Conservation (phyloP, 2,113 vertebrate species). For the Poicephalus gulielmi region DNA sequence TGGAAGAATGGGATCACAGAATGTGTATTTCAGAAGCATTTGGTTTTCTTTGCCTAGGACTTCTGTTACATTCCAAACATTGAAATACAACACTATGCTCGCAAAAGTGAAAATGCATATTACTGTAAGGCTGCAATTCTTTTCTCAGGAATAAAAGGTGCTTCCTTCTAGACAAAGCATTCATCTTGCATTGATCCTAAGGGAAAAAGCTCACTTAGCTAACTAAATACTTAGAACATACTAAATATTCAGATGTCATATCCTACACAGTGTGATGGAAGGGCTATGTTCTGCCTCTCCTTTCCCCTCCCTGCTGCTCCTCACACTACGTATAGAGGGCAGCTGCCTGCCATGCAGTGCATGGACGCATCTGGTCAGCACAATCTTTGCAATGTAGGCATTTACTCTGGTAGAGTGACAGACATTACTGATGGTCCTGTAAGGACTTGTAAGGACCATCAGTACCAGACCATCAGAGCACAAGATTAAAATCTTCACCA, state of each 20-base stretch:
- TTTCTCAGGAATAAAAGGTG: neutral
- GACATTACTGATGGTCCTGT: neutral
- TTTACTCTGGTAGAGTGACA: neutral
- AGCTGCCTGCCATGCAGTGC: neutral
- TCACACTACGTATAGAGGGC: neutral
- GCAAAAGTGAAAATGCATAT: neutral
- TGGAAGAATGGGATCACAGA: neutral
- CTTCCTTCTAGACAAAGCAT: neutral
- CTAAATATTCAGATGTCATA: too few relatives aligned
- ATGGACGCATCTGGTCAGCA: neutral
- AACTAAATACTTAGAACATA: neutral
- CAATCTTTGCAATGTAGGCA: neutral
- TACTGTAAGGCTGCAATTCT: neutral
- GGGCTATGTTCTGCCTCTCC: neutral
- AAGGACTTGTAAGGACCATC: neutral
- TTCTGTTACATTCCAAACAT: neutral
- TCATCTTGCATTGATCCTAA: neutral
- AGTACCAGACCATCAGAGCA: neutral
- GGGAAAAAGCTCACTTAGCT: neutral
- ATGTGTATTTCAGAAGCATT: neutral
- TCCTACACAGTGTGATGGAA: fast-evolving
- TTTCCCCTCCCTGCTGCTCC: neutral
- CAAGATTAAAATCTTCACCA: neutral
- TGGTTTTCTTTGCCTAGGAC: neutral
- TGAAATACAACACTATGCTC: neutral